These are phyloP conservation scores for Brotula barbata DNA, from an alignment of 2,797 vertebrate genomes.

Conservation along the genomic window DNA sequence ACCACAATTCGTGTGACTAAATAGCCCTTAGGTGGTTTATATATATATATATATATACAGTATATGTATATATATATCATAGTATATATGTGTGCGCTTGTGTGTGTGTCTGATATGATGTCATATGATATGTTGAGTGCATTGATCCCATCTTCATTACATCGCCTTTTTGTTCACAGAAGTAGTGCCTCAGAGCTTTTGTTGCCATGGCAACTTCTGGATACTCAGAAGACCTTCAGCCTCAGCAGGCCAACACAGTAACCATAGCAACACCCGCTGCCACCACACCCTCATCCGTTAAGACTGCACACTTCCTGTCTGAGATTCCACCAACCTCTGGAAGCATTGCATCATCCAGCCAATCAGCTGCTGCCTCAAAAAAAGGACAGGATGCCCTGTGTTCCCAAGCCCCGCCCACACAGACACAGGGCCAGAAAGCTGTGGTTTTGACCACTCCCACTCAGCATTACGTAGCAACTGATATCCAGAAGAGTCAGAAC, in stretches of 20 bases:
- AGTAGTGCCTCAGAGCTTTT: slow-evolving; percentile 56
- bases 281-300: slow-evolving; percentile 74
- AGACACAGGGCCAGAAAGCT: slow-evolving; percentile 69
- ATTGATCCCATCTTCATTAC: slow-evolving; percentile 36
- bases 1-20: no score
- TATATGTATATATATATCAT: no score
- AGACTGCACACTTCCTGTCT: slow-evolving; percentile 81
- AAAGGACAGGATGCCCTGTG: slow-evolving; percentile 72
- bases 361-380: slow-evolving; percentile 64
- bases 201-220: slow-evolving; percentile 89
- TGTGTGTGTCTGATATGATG: background rate
- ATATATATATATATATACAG: no score
- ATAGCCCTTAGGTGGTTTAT: no score
- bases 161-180: slow-evolving; percentile 61
- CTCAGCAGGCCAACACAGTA: slow-evolving; percentile 79
- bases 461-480: slow-evolving; percentile 80
- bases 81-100: no score
- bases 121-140: slow-evolving; percentile 13
- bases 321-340: slow-evolving; percentile 78
- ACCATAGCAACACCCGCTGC: slow-evolving; percentile 72
- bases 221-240: slow-evolving; percentile 87
- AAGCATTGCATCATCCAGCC: slow-evolving; percentile 58
- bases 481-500: slow-evolving; percentile 74
- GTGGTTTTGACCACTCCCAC: slow-evolving; percentile 69
- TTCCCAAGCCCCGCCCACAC: slow-evolving; percentile 69